Percentiles rank a stretch among this genome's conserved stretches.
These are phyloP conservation scores for Nannoperca obscura DNA, from an alignment of 2,797 vertebrate genomes.

Conservation along the genomic window DNA sequence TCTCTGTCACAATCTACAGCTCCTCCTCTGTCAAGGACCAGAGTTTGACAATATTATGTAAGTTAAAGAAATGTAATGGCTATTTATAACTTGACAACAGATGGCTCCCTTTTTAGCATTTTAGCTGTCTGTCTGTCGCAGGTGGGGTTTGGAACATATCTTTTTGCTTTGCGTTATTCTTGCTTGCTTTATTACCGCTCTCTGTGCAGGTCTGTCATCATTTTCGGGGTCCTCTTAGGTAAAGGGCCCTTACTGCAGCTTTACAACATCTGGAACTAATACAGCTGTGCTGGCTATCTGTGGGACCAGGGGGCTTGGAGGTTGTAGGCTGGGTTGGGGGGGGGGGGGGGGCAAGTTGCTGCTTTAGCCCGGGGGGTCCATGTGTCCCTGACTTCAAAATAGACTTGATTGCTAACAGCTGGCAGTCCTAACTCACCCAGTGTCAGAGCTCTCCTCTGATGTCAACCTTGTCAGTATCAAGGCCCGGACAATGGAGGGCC, in stretches of 20 bases:
- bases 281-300: conserved; percentile 81
- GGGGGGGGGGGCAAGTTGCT: conserved; percentile 77
- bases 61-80: not conserved
- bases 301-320: conserved; percentile 77
- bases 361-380: conserved; percentile 88
- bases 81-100: not conserved
- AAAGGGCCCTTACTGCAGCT: conserved; percentile 71
- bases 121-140: not conserved
- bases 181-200: conserved; percentile 47
- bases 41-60: not conserved
- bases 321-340: conserved; percentile 63
- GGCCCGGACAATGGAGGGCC: conserved; percentile 82
- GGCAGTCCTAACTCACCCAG: conserved; percentile 88
- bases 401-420: conserved; percentile 91
- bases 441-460: conserved; percentile 89
- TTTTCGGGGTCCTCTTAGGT: conserved; percentile 82
- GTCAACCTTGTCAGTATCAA: conserved; percentile 90
- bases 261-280: conserved; percentile 89
- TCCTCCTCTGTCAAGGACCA: conserved; percentile 20
- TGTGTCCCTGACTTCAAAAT: conserved; percentile 91
- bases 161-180: conserved; percentile 31
- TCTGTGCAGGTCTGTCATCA: conserved; percentile 63
- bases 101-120: not conserved
- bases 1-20: conserved; percentile 10
- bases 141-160: not conserved